Conservation (phyloP, 2,113 vertebrate species). For the Phyllostomus discolor region DNA sequence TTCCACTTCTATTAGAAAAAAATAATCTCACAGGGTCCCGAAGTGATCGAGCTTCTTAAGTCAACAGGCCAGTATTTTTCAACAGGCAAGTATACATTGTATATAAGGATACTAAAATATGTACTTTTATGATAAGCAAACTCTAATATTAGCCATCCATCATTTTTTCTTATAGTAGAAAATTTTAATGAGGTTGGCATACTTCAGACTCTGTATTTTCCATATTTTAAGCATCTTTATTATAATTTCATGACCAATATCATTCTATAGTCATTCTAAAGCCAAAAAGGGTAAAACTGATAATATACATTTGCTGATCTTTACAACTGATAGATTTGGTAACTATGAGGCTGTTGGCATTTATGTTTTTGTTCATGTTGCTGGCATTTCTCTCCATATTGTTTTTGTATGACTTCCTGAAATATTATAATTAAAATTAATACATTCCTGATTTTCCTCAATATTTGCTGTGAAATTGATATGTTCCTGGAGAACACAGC, state of each 20-base stretch:
- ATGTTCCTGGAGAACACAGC: not conserved
- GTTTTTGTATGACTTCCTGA: not conserved
- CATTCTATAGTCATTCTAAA: conserved; percentile 5
- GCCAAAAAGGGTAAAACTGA: not conserved
- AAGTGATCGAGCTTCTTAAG: not conserved
- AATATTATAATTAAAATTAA: conserved; percentile 13
- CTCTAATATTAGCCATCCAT: not conserved
- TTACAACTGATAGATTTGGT: not conserved
- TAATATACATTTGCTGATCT: not conserved
- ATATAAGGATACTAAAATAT: not conserved
- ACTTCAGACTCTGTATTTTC: not conserved
- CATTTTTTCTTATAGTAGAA: not conserved
- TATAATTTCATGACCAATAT: not conserved
- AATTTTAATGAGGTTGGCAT: not conserved
- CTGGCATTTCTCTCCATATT: not conserved
- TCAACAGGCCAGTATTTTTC: not conserved
- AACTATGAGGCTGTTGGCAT: not conserved
- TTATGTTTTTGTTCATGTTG: not conserved
- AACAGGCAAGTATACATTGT: not conserved
- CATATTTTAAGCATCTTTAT: not conserved
- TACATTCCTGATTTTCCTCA: not conserved
- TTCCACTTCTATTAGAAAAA: not conserved
- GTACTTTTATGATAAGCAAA: not conserved
- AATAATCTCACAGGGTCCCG: not conserved
- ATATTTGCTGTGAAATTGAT: conserved; percentile 14